Evolutionary conservation across 2,113 vertebrate species (phyloP), one percentile per base, ranked within the genome.

Genomic region (Onychostoma macrolepis): DNA sequence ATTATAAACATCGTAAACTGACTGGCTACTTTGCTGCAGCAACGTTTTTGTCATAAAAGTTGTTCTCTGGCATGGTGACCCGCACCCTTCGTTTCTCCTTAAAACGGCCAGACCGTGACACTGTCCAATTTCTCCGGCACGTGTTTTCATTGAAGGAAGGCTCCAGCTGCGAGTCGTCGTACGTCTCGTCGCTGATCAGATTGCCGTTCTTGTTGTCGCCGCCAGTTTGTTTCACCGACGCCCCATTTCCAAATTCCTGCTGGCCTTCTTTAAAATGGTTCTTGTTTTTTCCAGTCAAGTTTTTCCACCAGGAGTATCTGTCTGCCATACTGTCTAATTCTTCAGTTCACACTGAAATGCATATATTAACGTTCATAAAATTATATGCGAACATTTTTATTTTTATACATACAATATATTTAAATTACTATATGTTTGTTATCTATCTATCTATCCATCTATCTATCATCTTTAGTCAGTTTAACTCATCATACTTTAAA

Each of bases 31-130:
- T 89, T 19, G 87, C 88, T 21, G 87, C 71, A n/a, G 89, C 86
- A 13, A 87, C 43, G 48, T 86, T 92, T 77, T 94, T 95, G 30
- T 96, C 95, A 5, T 93, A 93, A 26, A 95, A 91, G 77, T 94
- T 90, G 84, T 92, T 91, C 75, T 93, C 96, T 0, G 95, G 92
- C 61, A 97, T 92, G 0, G 95, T 93, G 67, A 93, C 93, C 15
- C 96, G 95, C 17, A 94, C 91, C 92, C 94, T 95, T 89, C 95
- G 91, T 89, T 96, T 95, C 86, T 97, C 96, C 83, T 96, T 97
- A 90, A 96, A 97, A 79, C 96, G 95, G 6, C 96, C 96, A 0
- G 96, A 97, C 58, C 95, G 96, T 0, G 96, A 97, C 38, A 97
- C 93, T 7, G 93, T 95, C 53, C 96, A 91, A 81, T 95, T 96